phyloP scores from a whole-genome alignment of 2,888 invertebrate genomes.

The Xanthostigma xanthostigma region DNA sequence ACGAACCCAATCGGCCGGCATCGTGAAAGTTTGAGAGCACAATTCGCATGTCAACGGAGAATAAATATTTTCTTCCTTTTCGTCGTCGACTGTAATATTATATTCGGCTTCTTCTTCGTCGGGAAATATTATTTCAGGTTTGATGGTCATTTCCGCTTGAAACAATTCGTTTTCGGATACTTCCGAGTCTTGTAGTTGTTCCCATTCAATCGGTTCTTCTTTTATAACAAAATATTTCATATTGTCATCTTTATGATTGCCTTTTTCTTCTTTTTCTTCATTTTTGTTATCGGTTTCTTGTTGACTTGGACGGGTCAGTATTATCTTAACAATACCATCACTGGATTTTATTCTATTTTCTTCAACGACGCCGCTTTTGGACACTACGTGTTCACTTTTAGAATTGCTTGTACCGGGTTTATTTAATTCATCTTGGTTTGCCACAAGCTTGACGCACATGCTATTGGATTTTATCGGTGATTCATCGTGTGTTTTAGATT shows the following conservation, averaged over 20 bases:
- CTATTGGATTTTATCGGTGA: background rate
- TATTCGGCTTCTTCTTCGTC: constrained; percentile 15
- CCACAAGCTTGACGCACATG: no score
- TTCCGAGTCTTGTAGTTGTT: constrained; percentile 44
- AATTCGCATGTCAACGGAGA: constrained; percentile 69
- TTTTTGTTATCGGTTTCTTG: background rate
- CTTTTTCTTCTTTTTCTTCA: constrained; percentile 8
- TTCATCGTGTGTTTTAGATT: constrained; percentile 5
- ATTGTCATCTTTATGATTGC: constrained; percentile 12
- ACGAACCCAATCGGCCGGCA: constrained; percentile 69
- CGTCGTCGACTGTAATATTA: constrained; percentile 26
- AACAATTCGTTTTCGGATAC: constrained; percentile 50
- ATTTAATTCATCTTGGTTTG: background rate
- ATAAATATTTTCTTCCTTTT: constrained; percentile 46
- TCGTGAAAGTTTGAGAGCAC: constrained; percentile 68
- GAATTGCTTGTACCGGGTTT: background rate
- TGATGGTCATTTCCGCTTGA: constrained; percentile 52
- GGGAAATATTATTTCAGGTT: constrained; percentile 36
- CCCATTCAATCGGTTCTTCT: constrained; percentile 56
- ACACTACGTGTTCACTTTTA: background rate
- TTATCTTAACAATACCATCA: background rate
- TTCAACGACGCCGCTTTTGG: no score
- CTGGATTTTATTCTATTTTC: no score
- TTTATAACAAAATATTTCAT: constrained; percentile 28
- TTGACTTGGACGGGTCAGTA: background rate